Conservation (phyloP, 2,888 invertebrate species). For the Acrobasis repandana region DNA sequence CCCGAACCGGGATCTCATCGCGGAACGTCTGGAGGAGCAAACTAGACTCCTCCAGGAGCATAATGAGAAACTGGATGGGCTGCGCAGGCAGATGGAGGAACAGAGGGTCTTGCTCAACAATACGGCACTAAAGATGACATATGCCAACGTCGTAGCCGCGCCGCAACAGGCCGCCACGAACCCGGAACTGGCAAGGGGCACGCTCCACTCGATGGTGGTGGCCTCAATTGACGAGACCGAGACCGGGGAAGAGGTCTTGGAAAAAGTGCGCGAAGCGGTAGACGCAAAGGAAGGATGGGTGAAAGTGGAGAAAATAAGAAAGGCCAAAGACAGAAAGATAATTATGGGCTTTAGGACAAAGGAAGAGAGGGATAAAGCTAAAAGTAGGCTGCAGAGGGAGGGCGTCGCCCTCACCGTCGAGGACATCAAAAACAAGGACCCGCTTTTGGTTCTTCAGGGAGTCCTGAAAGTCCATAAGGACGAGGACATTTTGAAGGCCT, state of each 20-base stretch:
- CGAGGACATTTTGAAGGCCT: conserved; percentile 25
- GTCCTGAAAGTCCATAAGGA: conserved; percentile 19
- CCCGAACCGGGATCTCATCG: not conserved
- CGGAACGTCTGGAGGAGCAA: not conserved
- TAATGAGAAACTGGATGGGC: no score
- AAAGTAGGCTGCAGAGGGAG: not conserved
- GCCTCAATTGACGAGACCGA: not conserved
- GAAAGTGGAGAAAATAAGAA: not conserved
- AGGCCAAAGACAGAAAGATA: not conserved
- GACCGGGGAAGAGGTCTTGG: not conserved
- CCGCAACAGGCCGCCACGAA: not conserved
- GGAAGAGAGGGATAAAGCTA: not conserved
- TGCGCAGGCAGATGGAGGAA: no score
- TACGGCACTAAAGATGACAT: no score
- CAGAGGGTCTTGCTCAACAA: no score
- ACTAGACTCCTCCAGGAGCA: not conserved
- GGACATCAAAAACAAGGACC: conserved; percentile 16
- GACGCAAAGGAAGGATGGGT: not conserved
- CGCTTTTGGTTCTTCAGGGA: not conserved
- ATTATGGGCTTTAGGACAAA: not conserved
- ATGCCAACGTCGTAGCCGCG: no score
- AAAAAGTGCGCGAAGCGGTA: not conserved
- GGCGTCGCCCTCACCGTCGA: conserved; percentile 24
- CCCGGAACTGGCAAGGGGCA: not conserved
- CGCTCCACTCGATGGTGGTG: not conserved